Evolutionary conservation across 1,140 invertebrate species (phyloP).

Genomic region (Diuraphis noxia): DNA sequence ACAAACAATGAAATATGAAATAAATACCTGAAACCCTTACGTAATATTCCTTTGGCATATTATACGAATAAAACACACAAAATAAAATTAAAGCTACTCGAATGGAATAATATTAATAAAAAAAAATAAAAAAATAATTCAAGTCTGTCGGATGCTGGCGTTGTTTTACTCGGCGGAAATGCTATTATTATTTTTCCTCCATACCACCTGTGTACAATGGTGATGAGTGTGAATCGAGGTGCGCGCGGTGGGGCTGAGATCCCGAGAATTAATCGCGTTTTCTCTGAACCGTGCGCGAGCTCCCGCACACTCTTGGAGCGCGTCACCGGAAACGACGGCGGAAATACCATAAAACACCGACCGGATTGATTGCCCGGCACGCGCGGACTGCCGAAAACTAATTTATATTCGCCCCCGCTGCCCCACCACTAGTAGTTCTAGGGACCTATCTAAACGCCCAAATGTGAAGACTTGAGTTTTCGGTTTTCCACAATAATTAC

Average conservation of each 20-base stretch:
- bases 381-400: neutral
- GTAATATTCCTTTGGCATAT: too few species aligned
- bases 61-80: too few species aligned
- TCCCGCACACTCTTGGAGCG: neutral
- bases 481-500: neutral
- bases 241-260: neutral
- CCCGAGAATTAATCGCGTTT: neutral
- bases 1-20: too few species aligned
- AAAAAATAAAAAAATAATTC: neutral
- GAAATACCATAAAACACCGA: neutral
- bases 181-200: neutral
- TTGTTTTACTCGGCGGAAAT: neutral
- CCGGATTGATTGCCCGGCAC: slow-evolving; percentile 1
- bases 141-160: neutral
- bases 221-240: neutral
- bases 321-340: neutral
- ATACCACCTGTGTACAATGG: neutral
- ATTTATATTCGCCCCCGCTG: neutral
- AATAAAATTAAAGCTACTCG: too few species aligned
- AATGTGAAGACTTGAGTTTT: neutral
- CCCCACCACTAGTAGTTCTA: neutral
- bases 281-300: neutral
- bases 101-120: neutral
- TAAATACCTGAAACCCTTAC: too few species aligned
- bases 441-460: neutral